Conservation (phyloP, 2,797 vertebrate genomes). For the Chelmon rostratus region DNA sequence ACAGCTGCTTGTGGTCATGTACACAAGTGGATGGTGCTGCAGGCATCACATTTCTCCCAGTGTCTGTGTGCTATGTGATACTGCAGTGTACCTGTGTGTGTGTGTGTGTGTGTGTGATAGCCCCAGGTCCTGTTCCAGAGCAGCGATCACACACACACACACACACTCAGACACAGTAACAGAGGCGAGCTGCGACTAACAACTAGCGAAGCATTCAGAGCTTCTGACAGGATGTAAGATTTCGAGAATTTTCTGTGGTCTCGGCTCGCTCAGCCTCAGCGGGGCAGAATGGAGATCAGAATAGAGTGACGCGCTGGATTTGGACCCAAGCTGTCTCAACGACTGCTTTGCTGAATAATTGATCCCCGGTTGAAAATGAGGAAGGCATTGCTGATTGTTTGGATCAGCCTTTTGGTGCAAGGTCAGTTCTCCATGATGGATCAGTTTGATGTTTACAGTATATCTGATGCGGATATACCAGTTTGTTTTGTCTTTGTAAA, state of each 20-base stretch:
- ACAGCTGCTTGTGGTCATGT: constrained; percentile 69
- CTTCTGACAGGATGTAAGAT: constrained; percentile 72
- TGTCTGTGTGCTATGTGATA: constrained; percentile 75
- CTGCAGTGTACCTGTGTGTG: constrained; percentile 50
- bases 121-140: constrained; percentile 82
- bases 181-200: constrained; percentile 61
- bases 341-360: constrained; percentile 74
- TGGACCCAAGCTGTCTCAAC: no score
- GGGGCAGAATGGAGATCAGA: constrained; percentile 17
- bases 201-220: constrained; percentile 68
- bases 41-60: constrained; percentile 73
- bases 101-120: constrained; percentile 72
- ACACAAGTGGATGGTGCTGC: constrained; percentile 61
- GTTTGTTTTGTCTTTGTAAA: constrained; percentile 4
- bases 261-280: constrained; percentile 31
- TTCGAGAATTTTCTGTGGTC: constrained; percentile 53
- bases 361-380: constrained; percentile 80
- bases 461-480: neutral
- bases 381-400: constrained; percentile 74
- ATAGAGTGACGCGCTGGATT: no score
- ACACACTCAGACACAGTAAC: constrained; percentile 61
- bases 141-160: constrained; percentile 58
- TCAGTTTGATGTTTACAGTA: constrained; percentile 22
- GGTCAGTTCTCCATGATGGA: constrained; percentile 75
- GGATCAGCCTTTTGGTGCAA: constrained; percentile 81